Evolutionary conservation across 2,113 vertebrate genomes (phyloP).

Genomic region (Orthochromis malagaraziensis): DNA sequence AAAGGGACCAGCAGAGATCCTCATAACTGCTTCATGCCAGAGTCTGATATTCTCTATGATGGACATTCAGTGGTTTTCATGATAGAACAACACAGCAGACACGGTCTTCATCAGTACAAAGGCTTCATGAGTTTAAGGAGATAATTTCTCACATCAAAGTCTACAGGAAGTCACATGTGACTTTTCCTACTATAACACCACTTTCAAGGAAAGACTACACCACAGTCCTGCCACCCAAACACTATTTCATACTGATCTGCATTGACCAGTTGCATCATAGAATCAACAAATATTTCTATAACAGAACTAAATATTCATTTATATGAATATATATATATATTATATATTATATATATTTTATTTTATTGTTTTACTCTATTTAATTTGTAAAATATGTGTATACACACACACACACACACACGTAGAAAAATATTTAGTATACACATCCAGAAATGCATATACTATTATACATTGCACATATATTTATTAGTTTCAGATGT

Average conservation of each 20-base stretch:
- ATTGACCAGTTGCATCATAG: neutral
- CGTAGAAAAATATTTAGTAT: too few relatives aligned
- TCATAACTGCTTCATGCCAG: neutral
- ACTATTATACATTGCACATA: too few relatives aligned
- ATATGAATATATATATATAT: too few relatives aligned
- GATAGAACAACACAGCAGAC: neutral
- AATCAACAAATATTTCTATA: neutral
- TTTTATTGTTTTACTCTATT: too few relatives aligned
- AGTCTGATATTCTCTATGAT: neutral
- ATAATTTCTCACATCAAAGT: neutral
- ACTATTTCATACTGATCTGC: neutral
- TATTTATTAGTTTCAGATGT: too few relatives aligned
- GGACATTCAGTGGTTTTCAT: neutral
- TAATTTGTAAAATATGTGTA: too few relatives aligned
- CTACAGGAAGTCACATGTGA: conserved; percentile 9
- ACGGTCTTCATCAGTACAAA: neutral
- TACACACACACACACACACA: too few relatives aligned
- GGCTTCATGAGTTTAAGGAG: neutral
- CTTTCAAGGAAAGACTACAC: neutral
- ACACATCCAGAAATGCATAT: too few relatives aligned
- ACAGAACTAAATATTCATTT: neutral
- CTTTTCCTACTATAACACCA: neutral
- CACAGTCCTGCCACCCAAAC: neutral
- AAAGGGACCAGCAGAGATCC: neutral
- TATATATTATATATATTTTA: too few relatives aligned